Evolutionary conservation across 1,140 invertebrate genomes (phyloP), one percentile per base, ranked within the genome.

Genomic region (Rhysida immarginata): DNA sequence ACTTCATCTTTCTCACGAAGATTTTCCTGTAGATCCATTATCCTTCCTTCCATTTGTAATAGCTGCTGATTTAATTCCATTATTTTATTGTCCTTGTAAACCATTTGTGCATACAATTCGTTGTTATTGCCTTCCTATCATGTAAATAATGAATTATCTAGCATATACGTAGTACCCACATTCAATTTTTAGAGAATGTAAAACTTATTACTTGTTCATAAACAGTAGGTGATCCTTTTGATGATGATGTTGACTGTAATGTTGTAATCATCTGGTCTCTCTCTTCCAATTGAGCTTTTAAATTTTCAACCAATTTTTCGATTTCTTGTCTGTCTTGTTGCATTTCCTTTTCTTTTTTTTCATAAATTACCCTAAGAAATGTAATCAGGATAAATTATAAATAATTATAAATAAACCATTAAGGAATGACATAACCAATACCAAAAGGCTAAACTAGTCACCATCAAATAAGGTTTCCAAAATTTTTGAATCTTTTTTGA

Each of bases 1-100:
- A 92, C 83, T 63, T 82, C 81, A 67, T 89, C 85, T 68, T 90
- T 90, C 65, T 90, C 87, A 64, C 81, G 81, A 20, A 88, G 74
- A 69, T 81, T 83, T 69, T 89, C 86, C 71, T 76, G 71, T 16
- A 76, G 59, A 61, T 76, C 74, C 61, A 75, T 71, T n/a, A 75
- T 66, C 18, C 63, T 61, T 24, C 67, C 61, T 60, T 77, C 75
- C 51, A 71, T 61, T 48, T 76, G 71, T n/a, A 71, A 60, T 35
- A 76, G 68, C 54, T 70, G 69, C 58, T 75, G 69, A 59, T 75
- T 74, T 5, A 77, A 57, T 26, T 77, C 74, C 55, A 76, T 56
- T 42, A 77, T 70, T 54, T 69, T 71, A 24, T 65, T 68, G 61
- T 77, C 75, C 58, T 77, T 76, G 49, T 74, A 73, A 1, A 74